Evolutionary conservation across 2,888 invertebrate genomes (phyloP), one percentile per base, ranked within the genome.

Genomic region (Tetrapedia diversipes): DNA sequence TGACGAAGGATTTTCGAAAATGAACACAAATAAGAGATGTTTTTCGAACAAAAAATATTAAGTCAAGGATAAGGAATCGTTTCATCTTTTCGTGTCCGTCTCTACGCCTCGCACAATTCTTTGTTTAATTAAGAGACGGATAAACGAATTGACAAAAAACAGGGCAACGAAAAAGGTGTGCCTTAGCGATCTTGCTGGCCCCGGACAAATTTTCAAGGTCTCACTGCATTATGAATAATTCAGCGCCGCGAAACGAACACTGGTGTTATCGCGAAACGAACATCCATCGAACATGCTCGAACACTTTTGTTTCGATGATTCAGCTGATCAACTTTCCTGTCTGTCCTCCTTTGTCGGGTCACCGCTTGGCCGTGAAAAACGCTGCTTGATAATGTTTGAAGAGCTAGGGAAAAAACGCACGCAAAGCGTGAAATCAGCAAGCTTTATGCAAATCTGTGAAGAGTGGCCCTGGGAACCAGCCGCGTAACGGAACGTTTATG

Each of bases 291-390:
- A 60, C 32, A 34, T 19, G 39, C 37, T 57, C 70, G 14, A 53
- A 57, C 56, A 49, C 66, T 49, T 57, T 22, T 8, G 16, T 43
- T 16, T 11, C 51, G 68, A 64, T 56, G 64, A 34, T 61, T 53
- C 53, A 32, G 68, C 61, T 43, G 41, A n/a, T 43, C 34, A 10
- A 2, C 16, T 16, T 41, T n/a, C 10, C 14, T 19, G 0, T 2
- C 1, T 4, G 1, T 14, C 0, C 22, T 0, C 22, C 0, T 10
- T 39, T 29, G 47, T 16, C 45, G 27, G 69, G 65, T 54, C 69
- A 54, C 29, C 65, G 65, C 41, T 54, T 64, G 27, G 29, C 29
- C 8, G 59, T 7, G 29, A 22, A 22, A 8, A 22, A 37, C n/a
- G 22, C 37, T 2, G 1, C 11, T 16, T 16, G 27, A 22, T 37